Evolutionary conservation across 2,888 invertebrate genomes (phyloP).

Genomic region (Physocephala rufipes): DNA sequence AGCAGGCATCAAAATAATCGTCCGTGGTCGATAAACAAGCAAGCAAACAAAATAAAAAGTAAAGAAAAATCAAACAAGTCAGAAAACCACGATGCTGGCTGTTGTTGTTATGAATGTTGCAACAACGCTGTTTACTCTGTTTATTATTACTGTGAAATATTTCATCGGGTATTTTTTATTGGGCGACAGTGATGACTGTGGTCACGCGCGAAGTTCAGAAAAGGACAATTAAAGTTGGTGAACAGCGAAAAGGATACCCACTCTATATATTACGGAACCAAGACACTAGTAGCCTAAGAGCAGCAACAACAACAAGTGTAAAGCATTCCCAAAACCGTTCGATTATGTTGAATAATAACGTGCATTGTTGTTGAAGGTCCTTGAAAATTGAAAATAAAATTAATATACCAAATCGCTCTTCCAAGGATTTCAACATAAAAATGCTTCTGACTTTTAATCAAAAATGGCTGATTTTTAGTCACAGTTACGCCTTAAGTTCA

Average conservation of each 20-base stretch:
- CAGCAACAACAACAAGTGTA: too few relatives aligned
- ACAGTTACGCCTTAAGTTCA: too few relatives aligned
- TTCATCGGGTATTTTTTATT: background rate
- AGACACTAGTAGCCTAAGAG: too few relatives aligned
- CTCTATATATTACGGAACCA: background rate
- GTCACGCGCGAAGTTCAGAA: conserved; percentile 26
- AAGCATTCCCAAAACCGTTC: too few relatives aligned
- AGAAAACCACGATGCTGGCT: conserved; percentile 23
- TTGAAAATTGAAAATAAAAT: background rate
- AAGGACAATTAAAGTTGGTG: conserved; percentile 30
- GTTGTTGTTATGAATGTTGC: background rate
- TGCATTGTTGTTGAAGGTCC: too few relatives aligned
- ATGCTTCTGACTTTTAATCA: background rate
- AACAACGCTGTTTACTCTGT: too few relatives aligned
- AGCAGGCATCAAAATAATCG: background rate
- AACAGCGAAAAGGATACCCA: conserved; percentile 5
- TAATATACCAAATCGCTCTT: background rate
- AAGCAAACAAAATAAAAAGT: background rate
- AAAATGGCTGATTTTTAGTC: background rate
- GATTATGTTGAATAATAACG: too few relatives aligned
- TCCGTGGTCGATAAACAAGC: background rate
- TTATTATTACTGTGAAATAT: background rate
- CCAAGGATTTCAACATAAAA: background rate
- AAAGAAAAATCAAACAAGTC: background rate
- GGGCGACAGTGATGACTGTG: background rate